Conservation (phyloP, 2,888 invertebrate genomes). For the Drosophila kanekoi region DNA sequence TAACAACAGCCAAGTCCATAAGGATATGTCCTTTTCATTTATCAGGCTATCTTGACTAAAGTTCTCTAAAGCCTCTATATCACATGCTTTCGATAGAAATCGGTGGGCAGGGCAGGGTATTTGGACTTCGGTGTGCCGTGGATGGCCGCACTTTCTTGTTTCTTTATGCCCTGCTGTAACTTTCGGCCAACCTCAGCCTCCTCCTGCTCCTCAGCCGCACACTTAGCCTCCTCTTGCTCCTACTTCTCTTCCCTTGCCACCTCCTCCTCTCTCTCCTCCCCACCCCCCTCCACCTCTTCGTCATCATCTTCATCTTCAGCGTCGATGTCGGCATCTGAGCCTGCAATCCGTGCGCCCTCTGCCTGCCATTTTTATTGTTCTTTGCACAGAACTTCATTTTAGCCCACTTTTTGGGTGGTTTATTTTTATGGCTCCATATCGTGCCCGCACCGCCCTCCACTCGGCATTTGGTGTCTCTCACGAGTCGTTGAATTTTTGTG, state of each 20-base stretch:
- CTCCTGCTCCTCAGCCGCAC: background rate
- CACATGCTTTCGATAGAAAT: too few species aligned
- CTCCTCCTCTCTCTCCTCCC: background rate
- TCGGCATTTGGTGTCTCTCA: constrained; percentile 47
- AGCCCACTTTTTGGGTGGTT: constrained; percentile 80
- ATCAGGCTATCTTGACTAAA: too few species aligned
- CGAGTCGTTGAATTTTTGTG: constrained; percentile 70
- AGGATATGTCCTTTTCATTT: too few species aligned
- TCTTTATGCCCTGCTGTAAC: constrained; percentile 54
- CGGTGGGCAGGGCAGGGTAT: too few species aligned
- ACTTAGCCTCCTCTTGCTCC: background rate
- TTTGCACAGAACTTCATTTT: constrained; percentile 79
- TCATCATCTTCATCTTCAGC: constrained; percentile 4
- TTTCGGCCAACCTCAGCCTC: constrained; percentile 58
- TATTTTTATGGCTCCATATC: constrained; percentile 78
- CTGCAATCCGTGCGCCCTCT: constrained; percentile 34
- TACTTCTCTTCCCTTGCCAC: background rate
- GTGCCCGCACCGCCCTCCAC: background rate
- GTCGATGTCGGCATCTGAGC: background rate
- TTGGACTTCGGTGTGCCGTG: too few species aligned
- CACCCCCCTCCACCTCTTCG: background rate
- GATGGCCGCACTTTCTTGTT: background rate
- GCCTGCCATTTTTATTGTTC: constrained; percentile 77
- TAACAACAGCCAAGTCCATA: too few species aligned
- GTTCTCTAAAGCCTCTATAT: too few species aligned